phyloP scores from a whole-genome alignment of 2,113 vertebrate species.

The Eclectus roratus region DNA sequence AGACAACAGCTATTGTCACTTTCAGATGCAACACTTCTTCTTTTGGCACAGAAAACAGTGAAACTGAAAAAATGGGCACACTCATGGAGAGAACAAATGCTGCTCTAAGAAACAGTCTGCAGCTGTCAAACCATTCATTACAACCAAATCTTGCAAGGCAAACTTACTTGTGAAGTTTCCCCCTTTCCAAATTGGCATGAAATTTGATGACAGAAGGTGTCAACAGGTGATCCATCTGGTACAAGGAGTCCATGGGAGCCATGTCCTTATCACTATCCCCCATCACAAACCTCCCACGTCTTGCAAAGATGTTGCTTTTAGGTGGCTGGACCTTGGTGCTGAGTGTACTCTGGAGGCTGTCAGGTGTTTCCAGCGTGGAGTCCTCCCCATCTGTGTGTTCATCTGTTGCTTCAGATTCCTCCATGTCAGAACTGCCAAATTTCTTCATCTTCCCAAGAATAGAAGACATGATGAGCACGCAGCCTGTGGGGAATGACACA shows the following conservation, averaged over 20 bases:
- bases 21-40: not conserved
- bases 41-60: not conserved
- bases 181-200: slow-evolving; percentile 77
- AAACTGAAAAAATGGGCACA: not conserved
- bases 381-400: slow-evolving; percentile 64
- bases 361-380: slow-evolving; percentile 66
- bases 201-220: slow-evolving; percentile 73
- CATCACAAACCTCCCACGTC: slow-evolving; percentile 69
- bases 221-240: slow-evolving; percentile 76
- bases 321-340: slow-evolving; percentile 32
- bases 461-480: slow-evolving; percentile 39
- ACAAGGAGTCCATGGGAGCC: slow-evolving; percentile 86
- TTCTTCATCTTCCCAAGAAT: slow-evolving; percentile 80
- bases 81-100: not conserved
- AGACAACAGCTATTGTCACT: not conserved
- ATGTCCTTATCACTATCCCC: slow-evolving; percentile 64
- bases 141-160: not conserved
- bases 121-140: not conserved
- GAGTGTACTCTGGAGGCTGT: slow-evolving; percentile 59
- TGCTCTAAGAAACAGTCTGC: not conserved
- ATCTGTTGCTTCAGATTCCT: slow-evolving; percentile 63
- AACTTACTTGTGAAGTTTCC: slow-evolving; percentile 66
- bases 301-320: slow-evolving; percentile 67
- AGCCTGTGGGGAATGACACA: slow-evolving; percentile 30
- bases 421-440: slow-evolving; percentile 69